These are phyloP conservation scores for Eupithecia dodoneata DNA, from an alignment of 2,888 invertebrate species.

Conservation along the genomic window DNA sequence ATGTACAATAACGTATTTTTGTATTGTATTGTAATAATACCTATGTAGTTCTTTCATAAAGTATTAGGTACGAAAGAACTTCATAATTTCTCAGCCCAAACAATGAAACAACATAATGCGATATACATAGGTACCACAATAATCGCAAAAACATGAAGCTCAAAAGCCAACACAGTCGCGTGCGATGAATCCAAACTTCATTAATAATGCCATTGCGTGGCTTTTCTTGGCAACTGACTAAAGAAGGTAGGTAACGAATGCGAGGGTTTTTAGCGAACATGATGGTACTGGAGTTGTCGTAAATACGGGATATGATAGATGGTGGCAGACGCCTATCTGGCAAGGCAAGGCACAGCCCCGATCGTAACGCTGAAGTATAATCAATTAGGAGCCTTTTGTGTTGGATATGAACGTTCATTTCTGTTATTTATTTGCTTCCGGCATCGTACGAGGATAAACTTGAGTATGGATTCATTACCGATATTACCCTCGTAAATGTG, in stretches of 20 bases:
- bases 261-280: constrained; percentile 14
- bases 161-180: constrained; percentile 16
- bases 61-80: background rate
- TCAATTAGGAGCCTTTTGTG: constrained; percentile 36
- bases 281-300: constrained; percentile 8
- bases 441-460: constrained; percentile 17
- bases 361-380: constrained; percentile 36
- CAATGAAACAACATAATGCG: background rate
- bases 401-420: constrained; percentile 32
- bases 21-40: too few species aligned
- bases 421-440: constrained; percentile 34
- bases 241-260: constrained; percentile 5
- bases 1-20: too few species aligned
- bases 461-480: constrained; percentile 18
- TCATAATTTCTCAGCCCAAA: background rate
- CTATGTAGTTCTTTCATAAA: too few species aligned
- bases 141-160: constrained; percentile 6
- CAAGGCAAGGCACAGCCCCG: constrained; percentile 16
- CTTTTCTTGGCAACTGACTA: constrained; percentile 7
- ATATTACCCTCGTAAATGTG: constrained; percentile 2
- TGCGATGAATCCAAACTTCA: constrained; percentile 6
- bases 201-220: constrained; percentile 8
- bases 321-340: constrained; percentile 6
- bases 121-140: background rate
- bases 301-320: constrained; percentile 15